A percentile compares a stretch with the other conserved stretches of the same genome.
Conservation (phyloP, 2,113 vertebrate genomes). For the Seriola rivoliana region DNA sequence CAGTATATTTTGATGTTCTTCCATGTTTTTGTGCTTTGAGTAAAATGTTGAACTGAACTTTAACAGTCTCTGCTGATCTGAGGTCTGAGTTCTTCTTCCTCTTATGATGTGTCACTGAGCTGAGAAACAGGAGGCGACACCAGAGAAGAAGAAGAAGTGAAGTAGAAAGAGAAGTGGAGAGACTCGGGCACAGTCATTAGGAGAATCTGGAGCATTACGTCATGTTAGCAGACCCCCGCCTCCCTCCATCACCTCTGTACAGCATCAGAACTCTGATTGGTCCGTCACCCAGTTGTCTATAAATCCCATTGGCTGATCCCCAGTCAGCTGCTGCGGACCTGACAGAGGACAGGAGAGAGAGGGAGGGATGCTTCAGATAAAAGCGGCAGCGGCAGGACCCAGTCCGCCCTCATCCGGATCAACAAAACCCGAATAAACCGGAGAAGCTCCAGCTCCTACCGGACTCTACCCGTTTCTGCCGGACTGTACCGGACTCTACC, state of each 20-base stretch:
- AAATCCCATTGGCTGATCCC: slow-evolving; percentile 53
- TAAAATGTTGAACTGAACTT: no score
- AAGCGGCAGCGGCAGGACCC: slow-evolving; percentile 32
- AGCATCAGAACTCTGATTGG: slow-evolving; percentile 69
- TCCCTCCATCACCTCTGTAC: slow-evolving; percentile 18
- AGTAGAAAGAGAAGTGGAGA: not conserved
- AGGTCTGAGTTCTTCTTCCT: no score
- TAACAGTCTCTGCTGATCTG: no score
- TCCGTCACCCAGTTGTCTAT: slow-evolving; percentile 3
- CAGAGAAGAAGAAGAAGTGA: slow-evolving; percentile 11
- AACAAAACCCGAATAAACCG: not conserved
- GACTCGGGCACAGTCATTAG: slow-evolving; percentile 12
- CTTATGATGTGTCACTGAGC: not conserved
- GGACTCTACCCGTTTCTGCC: not conserved
- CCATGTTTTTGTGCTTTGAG: no score
- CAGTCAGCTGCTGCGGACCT: slow-evolving; percentile 62
- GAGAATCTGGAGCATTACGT: slow-evolving; percentile 81
- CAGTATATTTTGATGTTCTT: no score
- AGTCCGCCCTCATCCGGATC: slow-evolving; percentile 30
- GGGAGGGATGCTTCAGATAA: slow-evolving; percentile 53
- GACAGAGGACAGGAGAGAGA: slow-evolving; percentile 38
- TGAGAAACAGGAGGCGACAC: not conserved
- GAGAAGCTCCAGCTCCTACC: not conserved
- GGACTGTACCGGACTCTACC: not conserved
- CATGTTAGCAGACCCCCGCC: slow-evolving; percentile 40